Base-by-base conservation (phyloP, 2,888 invertebrate genomes). In the Pandemis heparana region DNA sequence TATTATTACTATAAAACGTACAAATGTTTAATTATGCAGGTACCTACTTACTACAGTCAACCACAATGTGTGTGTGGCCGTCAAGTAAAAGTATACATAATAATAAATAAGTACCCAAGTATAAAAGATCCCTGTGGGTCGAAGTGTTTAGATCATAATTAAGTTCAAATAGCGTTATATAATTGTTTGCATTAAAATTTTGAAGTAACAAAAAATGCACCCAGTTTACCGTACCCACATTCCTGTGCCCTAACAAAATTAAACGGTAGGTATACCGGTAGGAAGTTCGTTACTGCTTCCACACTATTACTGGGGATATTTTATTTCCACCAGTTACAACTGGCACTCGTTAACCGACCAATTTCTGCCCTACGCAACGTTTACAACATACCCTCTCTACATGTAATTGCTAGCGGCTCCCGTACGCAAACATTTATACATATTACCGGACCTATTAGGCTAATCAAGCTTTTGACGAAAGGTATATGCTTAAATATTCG, bases 261-360 rank as follows among this genome's bases (percentile, higher is more conserved):
- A 18, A 41, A 66, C 56, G 39, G 38, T 12, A 53, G 51, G 38
- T 12, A 39, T 53, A 23, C 10, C 39, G 53, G 70, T 65, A 65
- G 39, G 56, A 71, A 71, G 46, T 18, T 53, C 59, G 46, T 65
- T 48, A 65, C 59, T 64, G 64, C 46, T 38, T 59, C 64, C 59
- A 59, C 64, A 71, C 71, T 71, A 71, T 71, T 71, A 71, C 70
- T 64, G 70, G 59, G 70, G 46, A 62, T 71, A 71, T 71, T 71
- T 71, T 71, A 71, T 71, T 71, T 65, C 46, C 64, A 65, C 64
- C 38, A 71, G 64, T 71, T 65, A 71, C 64, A 71, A 71, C 71
- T 64, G 48, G 46, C 71, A 59, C 48, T 71, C 71, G 64, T 71
- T 71, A 71, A 71, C 64, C 71, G 71, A 71, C 71, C 64, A 65